A percentile compares a stretch with the other conserved stretches of the same genome.
These are phyloP conservation scores for Crocallis elinguaria DNA, from an alignment of 2,888 invertebrate genomes.

Conservation along the genomic window DNA sequence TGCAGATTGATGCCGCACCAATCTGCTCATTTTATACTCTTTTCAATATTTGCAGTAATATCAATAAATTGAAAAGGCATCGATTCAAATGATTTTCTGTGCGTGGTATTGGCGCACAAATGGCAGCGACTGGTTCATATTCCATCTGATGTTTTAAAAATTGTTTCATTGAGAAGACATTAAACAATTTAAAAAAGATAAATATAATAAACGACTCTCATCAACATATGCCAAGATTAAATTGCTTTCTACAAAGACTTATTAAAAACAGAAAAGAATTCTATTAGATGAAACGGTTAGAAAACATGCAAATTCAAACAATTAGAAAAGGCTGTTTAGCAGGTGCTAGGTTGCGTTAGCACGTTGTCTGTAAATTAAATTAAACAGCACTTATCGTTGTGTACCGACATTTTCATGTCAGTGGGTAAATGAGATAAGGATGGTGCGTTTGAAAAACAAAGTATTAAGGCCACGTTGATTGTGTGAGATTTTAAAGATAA, in stretches of 20 bases:
- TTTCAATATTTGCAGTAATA: constrained; percentile 41
- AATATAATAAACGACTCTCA: too few relatives aligned
- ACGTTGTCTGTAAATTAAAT: constrained; percentile 50
- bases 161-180: too few relatives aligned
- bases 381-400: constrained; percentile 57
- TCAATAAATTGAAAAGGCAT: constrained; percentile 47
- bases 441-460: constrained; percentile 56
- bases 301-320: constrained; percentile 40
- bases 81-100: not conserved
- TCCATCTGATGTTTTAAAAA: not conserved
- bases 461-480: constrained; percentile 50
- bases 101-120: constrained; percentile 2
- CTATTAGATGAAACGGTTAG: not conserved
- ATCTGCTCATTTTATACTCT: constrained; percentile 48
- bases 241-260: not conserved
- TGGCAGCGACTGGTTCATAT: not conserved
- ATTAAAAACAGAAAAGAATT: not conserved
- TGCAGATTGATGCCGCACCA: constrained; percentile 62
- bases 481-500: constrained; percentile 38
- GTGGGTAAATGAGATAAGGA: constrained; percentile 70
- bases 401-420: constrained; percentile 61
- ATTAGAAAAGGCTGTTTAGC: constrained; percentile 52
- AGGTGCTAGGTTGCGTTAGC: constrained; percentile 40
- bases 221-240: too few relatives aligned
- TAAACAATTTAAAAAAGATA: too few relatives aligned